Evolutionary conservation across 2,888 invertebrate genomes (phyloP).

Genomic region (Sthenelais limicola): DNA sequence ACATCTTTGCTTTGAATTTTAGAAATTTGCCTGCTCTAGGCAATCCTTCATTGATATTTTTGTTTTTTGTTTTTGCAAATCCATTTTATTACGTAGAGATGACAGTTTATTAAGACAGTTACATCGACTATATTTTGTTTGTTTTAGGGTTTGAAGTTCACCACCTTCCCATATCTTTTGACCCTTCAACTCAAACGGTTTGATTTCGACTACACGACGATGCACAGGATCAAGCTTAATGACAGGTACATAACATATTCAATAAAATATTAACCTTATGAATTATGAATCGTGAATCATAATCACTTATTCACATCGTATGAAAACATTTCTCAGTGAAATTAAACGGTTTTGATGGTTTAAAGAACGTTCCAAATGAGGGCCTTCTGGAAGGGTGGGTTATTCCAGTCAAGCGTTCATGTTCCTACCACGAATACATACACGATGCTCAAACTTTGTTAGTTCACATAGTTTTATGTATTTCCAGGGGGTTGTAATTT

Average conservation of each 20-base stretch:
- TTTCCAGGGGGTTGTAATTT: background rate
- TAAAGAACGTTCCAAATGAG: too few species aligned
- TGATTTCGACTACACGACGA: constrained; percentile 88
- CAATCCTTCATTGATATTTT: background rate
- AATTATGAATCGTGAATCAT: too few species aligned
- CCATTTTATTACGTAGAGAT: background rate
- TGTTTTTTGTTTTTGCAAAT: background rate
- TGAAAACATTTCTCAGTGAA: too few species aligned
- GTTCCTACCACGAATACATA: too few species aligned
- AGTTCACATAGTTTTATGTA: too few species aligned
- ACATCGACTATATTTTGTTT: background rate
- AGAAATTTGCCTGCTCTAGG: background rate
- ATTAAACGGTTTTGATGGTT: too few species aligned
- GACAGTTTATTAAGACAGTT: background rate
- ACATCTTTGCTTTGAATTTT: background rate
- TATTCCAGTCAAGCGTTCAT: too few species aligned
- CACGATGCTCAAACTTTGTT: too few species aligned
- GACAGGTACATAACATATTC: too few species aligned
- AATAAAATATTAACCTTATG: too few species aligned
- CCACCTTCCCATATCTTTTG: constrained; percentile 87
- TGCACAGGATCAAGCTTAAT: constrained; percentile 89
- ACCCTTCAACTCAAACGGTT: constrained; percentile 91
- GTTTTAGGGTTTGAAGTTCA: constrained; percentile 82
- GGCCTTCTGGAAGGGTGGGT: too few species aligned
- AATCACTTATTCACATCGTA: too few species aligned